Evolutionary conservation across 2,888 invertebrate species (phyloP), one percentile per base, ranked within the genome.

Genomic region (Athalia rosae): DNA sequence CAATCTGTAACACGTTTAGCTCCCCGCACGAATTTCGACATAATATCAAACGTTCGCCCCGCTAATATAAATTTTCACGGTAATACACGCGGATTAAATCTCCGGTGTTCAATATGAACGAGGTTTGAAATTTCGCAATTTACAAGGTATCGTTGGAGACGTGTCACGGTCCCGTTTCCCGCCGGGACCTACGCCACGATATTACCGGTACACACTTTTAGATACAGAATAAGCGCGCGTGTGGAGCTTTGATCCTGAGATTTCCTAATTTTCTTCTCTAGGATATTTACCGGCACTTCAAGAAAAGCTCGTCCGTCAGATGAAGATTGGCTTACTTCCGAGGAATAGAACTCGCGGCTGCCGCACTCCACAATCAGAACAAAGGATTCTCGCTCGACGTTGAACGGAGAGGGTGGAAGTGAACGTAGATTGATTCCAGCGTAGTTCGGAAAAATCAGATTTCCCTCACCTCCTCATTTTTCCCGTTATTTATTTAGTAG

Each of bases 261-360:
- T 53, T 67, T 48, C 67, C 28, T 67, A 50, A 67, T 67, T 67
- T 67, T 67, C 15, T 28, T 28, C 28, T 28, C 67, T 67, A 67
- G 8, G 67, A 11, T 67, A 64, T 64, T 64, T 64, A n/a, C 64
- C 64, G n/a, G 9, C 15, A 15, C 48, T 4, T 11, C 50, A 6
- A 50, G n/a, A 15, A 28, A 15, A 67, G 41, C 53, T 67, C 15
- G n/a, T 28, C 28, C 28, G 53, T 67, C 67, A 28, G 9, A 67
- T 67, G 50, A 67, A 67, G 67, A 53, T 67, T 67, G 67, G 67
- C 41, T 50, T 41, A 28, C 15, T 50, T 15, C 28, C 43, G 67
- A 48, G 67, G 28, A 67, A 67, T 64, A 64, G 13, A 13, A 47
- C 64, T 47, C 45, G 13, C 15, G 47, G 15, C 64, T 64, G 47